A percentile compares a stretch with the other conserved stretches of the same genome.
Evolutionary conservation across 2,888 invertebrate species (phyloP).

Genomic region (Phyllotreta cruciferae): DNA sequence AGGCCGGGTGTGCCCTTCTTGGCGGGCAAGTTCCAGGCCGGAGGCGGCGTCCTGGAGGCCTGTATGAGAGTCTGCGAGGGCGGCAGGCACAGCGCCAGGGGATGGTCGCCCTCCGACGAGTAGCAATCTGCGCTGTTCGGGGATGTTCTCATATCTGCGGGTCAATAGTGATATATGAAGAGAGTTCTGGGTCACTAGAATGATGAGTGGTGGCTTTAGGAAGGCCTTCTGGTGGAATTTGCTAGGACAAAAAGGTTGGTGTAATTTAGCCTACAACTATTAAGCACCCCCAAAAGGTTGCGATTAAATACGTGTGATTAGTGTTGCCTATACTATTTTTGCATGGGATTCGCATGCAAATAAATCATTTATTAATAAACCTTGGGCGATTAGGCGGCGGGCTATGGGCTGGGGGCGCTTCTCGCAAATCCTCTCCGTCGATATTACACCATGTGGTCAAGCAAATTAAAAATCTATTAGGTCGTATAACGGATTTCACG

Average conservation of each 20-base stretch:
- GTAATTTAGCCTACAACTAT: no score
- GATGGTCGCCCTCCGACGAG: slow-evolving; percentile 61
- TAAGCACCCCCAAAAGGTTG: no score
- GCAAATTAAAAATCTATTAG: slow-evolving; percentile 60
- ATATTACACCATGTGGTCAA: slow-evolving; percentile 59
- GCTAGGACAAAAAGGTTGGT: no score
- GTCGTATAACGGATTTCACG: slow-evolving; percentile 43
- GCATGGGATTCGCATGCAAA: no score
- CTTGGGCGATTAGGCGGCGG: no score
- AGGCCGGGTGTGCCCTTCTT: slow-evolving; percentile 75
- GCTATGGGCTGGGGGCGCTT: no score
- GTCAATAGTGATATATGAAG: slow-evolving; percentile 18
- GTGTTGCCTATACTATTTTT: no score
- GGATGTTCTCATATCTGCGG: slow-evolving; percentile 56
- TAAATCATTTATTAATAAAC: no score
- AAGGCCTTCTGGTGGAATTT: no score
- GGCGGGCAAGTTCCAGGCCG: slow-evolving; percentile 62
- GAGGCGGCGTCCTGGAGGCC: slow-evolving; percentile 69
- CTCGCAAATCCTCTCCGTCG: not conserved
- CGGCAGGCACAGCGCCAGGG: slow-evolving; percentile 68
- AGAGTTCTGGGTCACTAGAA: not conserved
- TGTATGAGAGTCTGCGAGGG: slow-evolving; percentile 68
- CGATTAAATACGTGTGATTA: no score
- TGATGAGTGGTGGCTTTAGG: no score
- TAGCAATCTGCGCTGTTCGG: slow-evolving; percentile 58